Conservation (phyloP, 1,140 invertebrate species). For the Protaetia brevitarsis region DNA sequence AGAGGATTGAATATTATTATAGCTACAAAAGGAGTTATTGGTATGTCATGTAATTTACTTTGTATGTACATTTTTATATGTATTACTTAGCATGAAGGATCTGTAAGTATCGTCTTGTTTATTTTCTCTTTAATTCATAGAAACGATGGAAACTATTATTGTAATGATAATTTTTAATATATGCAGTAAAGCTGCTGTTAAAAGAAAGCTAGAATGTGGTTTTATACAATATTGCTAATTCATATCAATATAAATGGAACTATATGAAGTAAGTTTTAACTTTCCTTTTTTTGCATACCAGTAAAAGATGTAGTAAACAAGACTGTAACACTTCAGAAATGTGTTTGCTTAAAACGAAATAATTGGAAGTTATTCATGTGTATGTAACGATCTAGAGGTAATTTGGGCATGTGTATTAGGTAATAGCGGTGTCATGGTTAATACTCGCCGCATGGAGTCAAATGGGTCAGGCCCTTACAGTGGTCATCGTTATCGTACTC, state of each 20-base stretch:
- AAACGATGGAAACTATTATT: no score
- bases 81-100: neutral
- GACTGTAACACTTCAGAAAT: no score
- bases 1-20: no score
- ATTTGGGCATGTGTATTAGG: conserved; percentile 22
- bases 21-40: neutral
- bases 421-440: conserved; percentile 40
- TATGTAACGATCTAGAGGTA: conserved; percentile 6
- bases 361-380: neutral
- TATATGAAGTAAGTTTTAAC: no score
- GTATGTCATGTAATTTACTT: neutral
- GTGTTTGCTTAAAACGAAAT: neutral
- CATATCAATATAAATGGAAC: no score
- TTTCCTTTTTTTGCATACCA: no score
- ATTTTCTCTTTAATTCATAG: no score
- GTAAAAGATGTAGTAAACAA: no score
- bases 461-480: conserved; percentile 39
- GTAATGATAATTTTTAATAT: no score
- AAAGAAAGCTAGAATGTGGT: no score
- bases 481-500: conserved; percentile 39
- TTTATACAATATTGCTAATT: no score
- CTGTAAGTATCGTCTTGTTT: neutral
- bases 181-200: no score
- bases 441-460: conserved; percentile 45
- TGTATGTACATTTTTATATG: neutral